Base-by-base conservation (phyloP, 2,888 invertebrate species). In the Drosophila recens region DNA sequence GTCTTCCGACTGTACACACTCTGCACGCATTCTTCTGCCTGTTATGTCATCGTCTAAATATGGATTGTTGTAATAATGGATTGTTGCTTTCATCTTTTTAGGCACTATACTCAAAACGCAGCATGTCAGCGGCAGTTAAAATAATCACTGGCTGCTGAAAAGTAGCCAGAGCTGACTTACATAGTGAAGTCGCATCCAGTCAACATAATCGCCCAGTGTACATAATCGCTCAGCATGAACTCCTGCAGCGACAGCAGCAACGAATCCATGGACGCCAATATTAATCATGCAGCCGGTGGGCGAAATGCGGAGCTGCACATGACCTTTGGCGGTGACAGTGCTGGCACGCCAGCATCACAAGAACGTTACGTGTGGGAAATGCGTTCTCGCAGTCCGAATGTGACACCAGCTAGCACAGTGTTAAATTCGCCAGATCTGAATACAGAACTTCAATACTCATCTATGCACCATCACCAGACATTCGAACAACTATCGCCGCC, bases 301-400 rank as follows among this genome's bases (percentile, higher is more conserved):
- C 52, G 53, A n/a, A 73, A 64, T 15, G 33, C 72, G 6, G 77
- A 75, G n/a, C 30, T 71, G 42, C 80, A 82, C 34, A 82, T 82
- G 62, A 75, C 56, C 53, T 80, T 64, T 23, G 54, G 33, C 27
- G 20, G 17, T 11, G 57, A 45, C 49, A 49, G 17, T 0, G 8
- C 89, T 2, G 49, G 49, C 43, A 75, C 65, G 17, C 27, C 72
- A 4, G 38, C 15, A 5, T 65, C 68, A 1, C 75, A 92, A 67
- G 92, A 92, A 63, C 90, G 92, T 13, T 92, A 92, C 75, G 91
- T 92, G 3, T 92, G 92, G 93, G 93, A 93, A 78, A 92, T 92
- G 91, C 89, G 92, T 45, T 87, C 90, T 33, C 91, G 92, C 42
- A 93, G 92, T 65, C 92, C 92, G 13, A 92, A 92, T 67, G 90